Conservation (phyloP, 2,888 invertebrate species). For the Stenodema calcarata region DNA sequence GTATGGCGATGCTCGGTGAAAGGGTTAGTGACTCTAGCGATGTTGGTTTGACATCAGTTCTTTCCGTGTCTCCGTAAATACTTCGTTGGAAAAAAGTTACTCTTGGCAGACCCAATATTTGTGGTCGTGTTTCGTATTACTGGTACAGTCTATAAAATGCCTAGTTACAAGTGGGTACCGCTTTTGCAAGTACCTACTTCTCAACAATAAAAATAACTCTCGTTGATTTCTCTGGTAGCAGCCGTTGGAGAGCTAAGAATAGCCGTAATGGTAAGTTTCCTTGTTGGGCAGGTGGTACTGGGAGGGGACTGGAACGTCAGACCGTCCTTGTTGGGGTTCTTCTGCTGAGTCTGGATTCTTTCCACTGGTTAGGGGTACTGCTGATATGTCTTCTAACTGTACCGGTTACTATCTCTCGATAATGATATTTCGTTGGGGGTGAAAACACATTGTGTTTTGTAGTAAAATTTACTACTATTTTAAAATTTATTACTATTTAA, state of each 20-base stretch:
- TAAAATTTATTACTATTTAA: no score
- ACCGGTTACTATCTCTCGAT: no score
- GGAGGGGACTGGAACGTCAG: neutral
- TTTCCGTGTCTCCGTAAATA: no score
- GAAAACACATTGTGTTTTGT: no score
- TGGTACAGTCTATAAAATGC: neutral
- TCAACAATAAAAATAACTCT: conserved; percentile 35
- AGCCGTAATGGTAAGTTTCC: conserved; percentile 20
- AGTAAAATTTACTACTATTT: no score
- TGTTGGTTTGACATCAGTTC: no score
- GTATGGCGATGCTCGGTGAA: no score
- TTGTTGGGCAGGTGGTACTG: conserved; percentile 38
- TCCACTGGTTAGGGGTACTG: neutral
- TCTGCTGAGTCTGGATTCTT: neutral
- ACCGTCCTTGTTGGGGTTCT: neutral
- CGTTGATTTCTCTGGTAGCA: conserved; percentile 19
- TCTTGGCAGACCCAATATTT: neutral
- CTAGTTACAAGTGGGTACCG: neutral
- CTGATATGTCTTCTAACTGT: no score
- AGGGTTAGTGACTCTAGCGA: no score
- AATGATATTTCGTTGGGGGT: no score
- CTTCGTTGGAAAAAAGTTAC: no score
- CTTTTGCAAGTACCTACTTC: neutral
- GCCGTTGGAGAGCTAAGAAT: neutral
- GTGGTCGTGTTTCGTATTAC: neutral